These are phyloP conservation scores for Ormyrus nitidulus DNA, from an alignment of 2,888 invertebrate species.

Conservation along the genomic window DNA sequence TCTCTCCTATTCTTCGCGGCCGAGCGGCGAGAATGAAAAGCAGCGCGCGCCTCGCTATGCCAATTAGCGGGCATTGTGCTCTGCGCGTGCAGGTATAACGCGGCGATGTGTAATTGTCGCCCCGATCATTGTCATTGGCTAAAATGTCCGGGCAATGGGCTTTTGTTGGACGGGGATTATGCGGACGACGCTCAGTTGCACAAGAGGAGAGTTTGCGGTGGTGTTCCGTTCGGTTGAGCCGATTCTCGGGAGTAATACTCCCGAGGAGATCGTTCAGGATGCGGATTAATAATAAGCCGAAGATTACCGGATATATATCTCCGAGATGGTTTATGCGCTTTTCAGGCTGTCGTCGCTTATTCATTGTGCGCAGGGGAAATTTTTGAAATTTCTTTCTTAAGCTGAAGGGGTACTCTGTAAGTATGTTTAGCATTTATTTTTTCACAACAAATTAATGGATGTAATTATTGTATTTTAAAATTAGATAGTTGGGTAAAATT, in stretches of 20 bases:
- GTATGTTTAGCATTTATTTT: too few species aligned
- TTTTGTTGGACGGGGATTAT: conserved; percentile 30
- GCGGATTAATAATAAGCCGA: not conserved
- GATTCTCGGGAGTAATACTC: conserved; percentile 23
- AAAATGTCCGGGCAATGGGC: conserved; percentile 28
- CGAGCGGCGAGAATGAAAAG: not conserved
- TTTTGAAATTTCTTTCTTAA: too few species aligned
- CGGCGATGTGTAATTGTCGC: conserved; percentile 2
- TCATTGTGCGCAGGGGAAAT: too few species aligned
- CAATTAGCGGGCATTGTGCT: not conserved
- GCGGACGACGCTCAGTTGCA: not conserved
- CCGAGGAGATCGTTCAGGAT: conserved; percentile 1
- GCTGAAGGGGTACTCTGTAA: too few species aligned
- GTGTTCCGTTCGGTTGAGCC: conserved; percentile 29
- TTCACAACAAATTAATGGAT: too few species aligned
- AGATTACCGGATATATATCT: not conserved
- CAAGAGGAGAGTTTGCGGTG: not conserved
- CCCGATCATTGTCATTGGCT: conserved; percentile 27
- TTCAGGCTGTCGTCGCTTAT: too few species aligned
- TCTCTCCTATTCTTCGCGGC: too few species aligned
- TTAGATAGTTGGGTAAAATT: not conserved
- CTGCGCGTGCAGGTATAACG: conserved; percentile 1
- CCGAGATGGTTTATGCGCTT: too few species aligned
- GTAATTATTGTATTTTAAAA: not conserved
- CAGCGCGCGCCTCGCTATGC: not conserved